phyloP scores from a whole-genome alignment of 2,113 vertebrate species.

The Carettochelys insculpta region DNA sequence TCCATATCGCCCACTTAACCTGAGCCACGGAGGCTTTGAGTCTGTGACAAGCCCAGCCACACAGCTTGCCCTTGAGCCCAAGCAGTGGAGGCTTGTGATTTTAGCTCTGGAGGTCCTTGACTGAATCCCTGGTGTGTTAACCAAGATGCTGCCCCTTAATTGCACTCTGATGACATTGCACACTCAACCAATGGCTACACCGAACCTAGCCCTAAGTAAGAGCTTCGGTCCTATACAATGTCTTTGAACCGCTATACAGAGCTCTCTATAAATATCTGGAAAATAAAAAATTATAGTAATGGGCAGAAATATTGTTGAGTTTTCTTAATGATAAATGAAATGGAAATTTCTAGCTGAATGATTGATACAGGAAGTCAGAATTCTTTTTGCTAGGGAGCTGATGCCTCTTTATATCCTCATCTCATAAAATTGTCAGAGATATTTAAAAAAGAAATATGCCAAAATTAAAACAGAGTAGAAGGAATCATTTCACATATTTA shows the following conservation, averaged over 20 bases:
- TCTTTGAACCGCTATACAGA: background rate
- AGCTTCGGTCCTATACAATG: too few species aligned
- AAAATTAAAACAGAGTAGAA: constrained; percentile 70
- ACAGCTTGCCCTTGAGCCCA: background rate
- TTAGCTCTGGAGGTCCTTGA: background rate
- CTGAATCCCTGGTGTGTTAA: background rate
- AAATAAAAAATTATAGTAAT: constrained; percentile 25
- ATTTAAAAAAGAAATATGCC: constrained; percentile 65
- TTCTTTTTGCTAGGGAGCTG: constrained; percentile 60
- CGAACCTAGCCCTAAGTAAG: background rate
- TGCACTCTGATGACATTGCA: background rate
- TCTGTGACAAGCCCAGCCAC: accelerated
- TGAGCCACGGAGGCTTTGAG: background rate
- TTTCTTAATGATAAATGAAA: constrained; percentile 72
- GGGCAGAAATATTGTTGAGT: constrained; percentile 64
- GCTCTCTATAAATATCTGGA: constrained; percentile 32
- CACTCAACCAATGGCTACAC: background rate
- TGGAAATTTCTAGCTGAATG: constrained; percentile 40
- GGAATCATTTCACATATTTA: constrained; percentile 71
- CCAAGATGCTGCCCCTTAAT: accelerated
- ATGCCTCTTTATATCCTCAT: constrained; percentile 47
- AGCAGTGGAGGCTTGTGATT: background rate
- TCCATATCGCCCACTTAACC: background rate
- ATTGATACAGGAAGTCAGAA: constrained; percentile 66
- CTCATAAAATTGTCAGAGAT: constrained; percentile 42